Base-by-base conservation (phyloP, 2,888 invertebrate genomes). In the Monochamus alternatus region DNA sequence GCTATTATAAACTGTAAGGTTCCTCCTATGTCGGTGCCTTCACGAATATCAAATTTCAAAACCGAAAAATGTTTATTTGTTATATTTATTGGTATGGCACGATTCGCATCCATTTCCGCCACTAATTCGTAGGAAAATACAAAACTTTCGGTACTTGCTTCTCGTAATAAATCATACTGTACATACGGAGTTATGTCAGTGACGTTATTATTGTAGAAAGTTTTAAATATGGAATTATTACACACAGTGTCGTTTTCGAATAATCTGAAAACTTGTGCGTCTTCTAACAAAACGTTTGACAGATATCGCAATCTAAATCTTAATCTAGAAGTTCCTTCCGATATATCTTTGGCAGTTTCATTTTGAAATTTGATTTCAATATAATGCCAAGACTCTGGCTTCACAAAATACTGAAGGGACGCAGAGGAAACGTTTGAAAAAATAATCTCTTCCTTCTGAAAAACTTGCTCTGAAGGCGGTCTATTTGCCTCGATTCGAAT, bases 21-120 rank as follows among this genome's bases (percentile, higher is more conserved):
- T 0, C 97, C 97, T 0, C 97, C 97, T 47, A 95, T 93, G 84
- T 97, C 97, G 74, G 92, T 90, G 32, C 94, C 91, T 74, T 93
- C 91, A 52, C 93, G 92, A 10, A 97, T 90, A 73, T 91, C 90
- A 85, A 96, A 96, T 78, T 93, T 92, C 69, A 96, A 90, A 0
- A 93, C 91, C 59, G 92, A 92, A 43, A 93, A 90, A 81, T 92
- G 91, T 1, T 90, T 90, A 3, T 92, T 92, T 9, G 93, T 93
- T 62, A 96, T 86, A 84, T 95, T 94, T 32, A 96, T 87, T 4
- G 93, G 87, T 69, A 92, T 91, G 0, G 94, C 92, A 4, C 93
- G 91, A 38, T 92, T 93, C 10, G 92, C 92, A 77, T 93, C 90
- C 69, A 91, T 91, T 73, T 85, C 84, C 38, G 82, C 76, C 2